Conservation (phyloP, 2,797 vertebrate genomes). For the Oreonectes daqikongensis region DNA sequence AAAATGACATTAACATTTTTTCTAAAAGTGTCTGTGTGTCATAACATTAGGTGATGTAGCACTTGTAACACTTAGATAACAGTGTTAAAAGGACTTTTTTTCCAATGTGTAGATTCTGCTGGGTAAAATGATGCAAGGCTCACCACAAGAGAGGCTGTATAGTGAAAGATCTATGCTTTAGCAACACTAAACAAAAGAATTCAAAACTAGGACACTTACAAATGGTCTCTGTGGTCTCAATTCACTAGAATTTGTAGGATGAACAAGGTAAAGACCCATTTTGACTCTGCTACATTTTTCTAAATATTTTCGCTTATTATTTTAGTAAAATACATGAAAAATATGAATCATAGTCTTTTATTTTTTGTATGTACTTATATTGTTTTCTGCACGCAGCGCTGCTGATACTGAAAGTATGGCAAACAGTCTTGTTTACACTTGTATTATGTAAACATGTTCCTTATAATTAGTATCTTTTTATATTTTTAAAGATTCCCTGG, state of each 20-base stretch:
- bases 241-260: conserved; percentile 1
- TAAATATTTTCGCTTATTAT: not conserved
- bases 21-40: not conserved
- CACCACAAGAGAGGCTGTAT: not conserved
- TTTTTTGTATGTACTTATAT: no score
- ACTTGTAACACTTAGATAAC: not conserved
- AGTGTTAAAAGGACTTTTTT: not conserved
- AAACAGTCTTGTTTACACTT: not conserved
- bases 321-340: no score
- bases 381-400: not conserved
- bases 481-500: conserved; percentile 24
- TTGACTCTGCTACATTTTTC: not conserved
- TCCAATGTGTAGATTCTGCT: not conserved
- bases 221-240: conserved; percentile 27
- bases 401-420: not conserved
- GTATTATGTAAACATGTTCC: not conserved
- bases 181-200: not conserved
- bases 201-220: conserved; percentile 46
- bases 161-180: conserved; percentile 20
- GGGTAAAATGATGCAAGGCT: not conserved
- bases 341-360: no score
- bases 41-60: not conserved
- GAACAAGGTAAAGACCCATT: not conserved
- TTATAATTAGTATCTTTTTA: no score
- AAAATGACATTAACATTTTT: no score